Conservation (phyloP, 2,888 invertebrate species). For the Xylota segnis region DNA sequence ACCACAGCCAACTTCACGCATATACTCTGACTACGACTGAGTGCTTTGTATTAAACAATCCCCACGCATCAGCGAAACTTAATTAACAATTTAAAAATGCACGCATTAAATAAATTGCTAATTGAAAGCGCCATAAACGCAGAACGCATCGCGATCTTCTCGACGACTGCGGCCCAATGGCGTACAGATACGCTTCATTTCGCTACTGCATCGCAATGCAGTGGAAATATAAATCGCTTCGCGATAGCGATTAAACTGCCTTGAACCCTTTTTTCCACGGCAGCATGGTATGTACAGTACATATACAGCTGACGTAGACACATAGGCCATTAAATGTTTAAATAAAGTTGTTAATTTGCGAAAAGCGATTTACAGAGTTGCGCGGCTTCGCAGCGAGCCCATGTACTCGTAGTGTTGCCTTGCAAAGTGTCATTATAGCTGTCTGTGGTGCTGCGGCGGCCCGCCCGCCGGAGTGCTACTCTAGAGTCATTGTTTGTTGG, state of each 20-base stretch:
- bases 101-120: conserved; percentile 71
- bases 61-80: conserved; percentile 40
- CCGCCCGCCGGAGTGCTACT: not conserved
- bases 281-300: not conserved
- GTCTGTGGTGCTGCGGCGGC: conserved; percentile 17
- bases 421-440: conserved; percentile 67
- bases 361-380: conserved; percentile 66
- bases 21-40: not conserved
- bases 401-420: conserved; percentile 30
- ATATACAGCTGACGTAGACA: conserved; percentile 55
- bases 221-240: conserved; percentile 66
- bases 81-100: conserved; percentile 71
- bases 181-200: conserved; percentile 16
- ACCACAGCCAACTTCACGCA: conserved; percentile 24
- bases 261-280: conserved; percentile 66
- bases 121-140: conserved; percentile 70
- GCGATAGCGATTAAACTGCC: conserved; percentile 73
- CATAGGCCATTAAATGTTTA: conserved; percentile 45
- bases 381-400: conserved; percentile 4
- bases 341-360: conserved; percentile 76
- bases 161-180: conserved; percentile 18
- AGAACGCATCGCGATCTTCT: conserved; percentile 56
- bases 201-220: conserved; percentile 40
- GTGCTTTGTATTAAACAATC: conserved; percentile 12
- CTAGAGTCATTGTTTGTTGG: conserved; percentile 14